phyloP scores from a whole-genome alignment of 1,140 invertebrate species.

The Dendroctonus ponderosae region DNA sequence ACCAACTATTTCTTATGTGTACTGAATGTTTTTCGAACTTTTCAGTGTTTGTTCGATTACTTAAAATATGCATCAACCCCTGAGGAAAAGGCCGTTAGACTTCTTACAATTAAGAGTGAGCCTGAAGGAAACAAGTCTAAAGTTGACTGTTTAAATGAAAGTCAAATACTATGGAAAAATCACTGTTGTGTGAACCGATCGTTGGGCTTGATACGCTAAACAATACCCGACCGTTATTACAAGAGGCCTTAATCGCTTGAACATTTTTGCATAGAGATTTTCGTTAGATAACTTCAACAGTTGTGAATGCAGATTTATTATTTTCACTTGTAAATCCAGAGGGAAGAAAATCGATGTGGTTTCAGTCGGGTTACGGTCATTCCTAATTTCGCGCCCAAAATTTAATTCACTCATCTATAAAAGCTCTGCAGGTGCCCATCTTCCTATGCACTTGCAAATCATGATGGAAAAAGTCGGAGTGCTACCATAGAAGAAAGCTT shows the following conservation, averaged over 20 bases:
- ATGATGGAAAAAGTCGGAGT: background rate
- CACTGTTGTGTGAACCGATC: no score
- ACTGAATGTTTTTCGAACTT: no score
- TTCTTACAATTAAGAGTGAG: no score
- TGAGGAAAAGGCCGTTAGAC: no score
- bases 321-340: background rate
- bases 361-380: background rate
- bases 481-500: background rate
- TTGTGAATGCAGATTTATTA: background rate
- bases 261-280: background rate
- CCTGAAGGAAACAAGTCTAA: no score
- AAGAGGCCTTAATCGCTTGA: background rate
- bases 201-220: no score
- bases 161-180: no score
- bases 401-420: slow-evolving; percentile 10
- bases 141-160: no score
- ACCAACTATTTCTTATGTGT: no score
- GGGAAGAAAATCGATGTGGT: background rate
- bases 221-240: no score
- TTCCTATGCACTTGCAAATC: slow-evolving; percentile 16
- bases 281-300: background rate
- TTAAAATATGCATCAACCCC: no score
- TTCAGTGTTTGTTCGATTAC: no score
- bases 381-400: slow-evolving; percentile 6
- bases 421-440: slow-evolving; percentile 21